phyloP scores from a whole-genome alignment of 1,140 invertebrate genomes.

The Pemphigus obesinymphae region DNA sequence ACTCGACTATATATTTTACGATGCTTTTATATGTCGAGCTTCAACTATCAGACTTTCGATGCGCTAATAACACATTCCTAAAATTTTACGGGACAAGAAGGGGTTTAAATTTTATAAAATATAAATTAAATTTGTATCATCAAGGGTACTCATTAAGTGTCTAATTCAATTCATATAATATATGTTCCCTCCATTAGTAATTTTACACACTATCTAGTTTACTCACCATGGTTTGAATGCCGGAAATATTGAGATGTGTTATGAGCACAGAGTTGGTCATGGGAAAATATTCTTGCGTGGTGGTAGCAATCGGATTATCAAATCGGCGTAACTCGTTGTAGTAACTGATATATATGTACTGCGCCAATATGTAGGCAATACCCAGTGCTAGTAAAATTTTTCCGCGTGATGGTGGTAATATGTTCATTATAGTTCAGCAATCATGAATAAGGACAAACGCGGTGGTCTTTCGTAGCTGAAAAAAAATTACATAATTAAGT shows the following conservation, averaged over 20 bases:
- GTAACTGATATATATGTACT: conserved; percentile 9
- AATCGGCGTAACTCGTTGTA: background rate
- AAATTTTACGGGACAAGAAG: too few species aligned
- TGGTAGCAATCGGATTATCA: background rate
- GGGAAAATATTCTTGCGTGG: background rate
- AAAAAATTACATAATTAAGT: too few species aligned
- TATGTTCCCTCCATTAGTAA: too few species aligned
- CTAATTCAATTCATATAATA: too few species aligned
- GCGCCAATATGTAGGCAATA: background rate
- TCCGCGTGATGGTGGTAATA: background rate
- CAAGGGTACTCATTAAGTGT: too few species aligned
- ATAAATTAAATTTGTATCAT: too few species aligned
- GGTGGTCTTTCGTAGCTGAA: background rate
- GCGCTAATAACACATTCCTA: too few species aligned
- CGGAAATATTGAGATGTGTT: background rate
- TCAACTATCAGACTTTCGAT: too few species aligned
- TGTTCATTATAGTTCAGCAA: background rate
- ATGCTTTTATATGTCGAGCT: too few species aligned
- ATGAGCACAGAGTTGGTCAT: background rate
- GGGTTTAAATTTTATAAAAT: too few species aligned
- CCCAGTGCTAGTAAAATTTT: conserved; percentile 8
- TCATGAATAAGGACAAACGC: background rate
- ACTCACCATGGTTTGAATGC: background rate
- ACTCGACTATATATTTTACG: too few species aligned
- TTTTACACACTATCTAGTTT: background rate